Evolutionary conservation across 2,113 vertebrate genomes (phyloP).

Genomic region (Sialia sialis): DNA sequence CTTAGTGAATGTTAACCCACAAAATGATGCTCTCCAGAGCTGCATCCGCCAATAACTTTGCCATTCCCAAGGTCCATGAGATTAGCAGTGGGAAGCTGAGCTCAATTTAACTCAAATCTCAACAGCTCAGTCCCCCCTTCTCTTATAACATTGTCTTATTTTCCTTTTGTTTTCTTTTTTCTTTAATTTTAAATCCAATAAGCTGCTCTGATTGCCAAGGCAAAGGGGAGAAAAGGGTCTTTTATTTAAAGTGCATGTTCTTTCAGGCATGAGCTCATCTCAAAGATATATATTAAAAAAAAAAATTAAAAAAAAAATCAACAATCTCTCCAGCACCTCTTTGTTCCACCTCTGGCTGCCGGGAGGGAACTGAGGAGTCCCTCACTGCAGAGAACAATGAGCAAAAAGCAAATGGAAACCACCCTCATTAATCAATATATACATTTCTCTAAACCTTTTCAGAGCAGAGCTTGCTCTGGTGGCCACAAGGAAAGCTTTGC

Average conservation of each 20-base stretch:
- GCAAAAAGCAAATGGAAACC: background rate
- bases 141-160: background rate
- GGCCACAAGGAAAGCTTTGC: background rate
- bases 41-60: background rate
- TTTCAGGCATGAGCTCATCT: conserved; percentile 54
- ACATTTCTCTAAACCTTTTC: background rate
- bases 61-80: background rate
- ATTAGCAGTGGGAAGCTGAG: background rate
- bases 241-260: conserved; percentile 35
- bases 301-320: background rate
- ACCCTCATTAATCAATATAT: conserved; percentile 22
- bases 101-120: background rate
- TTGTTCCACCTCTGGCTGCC: background rate
- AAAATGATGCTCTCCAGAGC: background rate
- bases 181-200: background rate
- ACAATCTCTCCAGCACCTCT: background rate
- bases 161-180: background rate
- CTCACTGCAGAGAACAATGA: conserved; percentile 36
- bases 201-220: background rate
- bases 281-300: background rate
- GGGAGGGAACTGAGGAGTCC: conserved; percentile 4
- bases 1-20: background rate
- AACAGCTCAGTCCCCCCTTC: background rate
- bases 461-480: background rate
- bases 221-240: background rate